phyloP scores from a whole-genome alignment of 30 jellyfish, hydroid and myxozoan genomes.

The Nemopilema nomurai region DNA sequence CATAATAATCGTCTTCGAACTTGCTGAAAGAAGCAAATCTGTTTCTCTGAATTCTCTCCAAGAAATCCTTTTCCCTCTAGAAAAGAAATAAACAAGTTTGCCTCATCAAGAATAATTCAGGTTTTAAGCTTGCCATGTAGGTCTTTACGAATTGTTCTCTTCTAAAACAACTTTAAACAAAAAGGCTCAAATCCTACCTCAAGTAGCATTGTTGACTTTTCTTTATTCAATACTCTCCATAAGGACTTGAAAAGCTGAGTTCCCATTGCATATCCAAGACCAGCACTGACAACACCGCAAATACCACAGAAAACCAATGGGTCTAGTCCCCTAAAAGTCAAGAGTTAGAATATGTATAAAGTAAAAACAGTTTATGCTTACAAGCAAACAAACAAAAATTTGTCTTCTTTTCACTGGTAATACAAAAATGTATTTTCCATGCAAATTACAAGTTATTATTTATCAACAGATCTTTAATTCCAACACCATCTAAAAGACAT shows the following conservation, averaged over 20 bases:
- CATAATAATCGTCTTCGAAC: slow-evolving; percentile 96
- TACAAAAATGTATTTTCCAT: too few relatives aligned
- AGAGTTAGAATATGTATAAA: background rate
- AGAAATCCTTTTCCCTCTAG: slow-evolving; percentile 82
- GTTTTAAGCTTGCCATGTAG: too few relatives aligned
- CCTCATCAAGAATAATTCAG: background rate
- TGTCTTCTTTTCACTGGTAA: too few relatives aligned
- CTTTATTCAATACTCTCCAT: slow-evolving; percentile 69
- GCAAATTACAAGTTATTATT: too few relatives aligned
- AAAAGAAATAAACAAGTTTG: background rate
- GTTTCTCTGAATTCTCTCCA: slow-evolving; percentile 75
- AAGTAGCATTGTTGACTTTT: slow-evolving; percentile 48
- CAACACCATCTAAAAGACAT: too few relatives aligned
- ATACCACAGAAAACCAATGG: slow-evolving; percentile 95
- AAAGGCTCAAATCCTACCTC: too few relatives aligned
- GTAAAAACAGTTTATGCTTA: background rate
- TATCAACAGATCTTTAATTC: too few relatives aligned
- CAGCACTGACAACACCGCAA: slow-evolving; percentile 87
- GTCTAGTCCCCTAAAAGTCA: slow-evolving; percentile 76
- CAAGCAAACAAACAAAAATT: too few relatives aligned
- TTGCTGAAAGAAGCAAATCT: slow-evolving; percentile 87
- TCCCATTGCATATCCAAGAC: slow-evolving; percentile 85
- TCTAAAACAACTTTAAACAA: too few relatives aligned
- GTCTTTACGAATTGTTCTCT: too few relatives aligned
- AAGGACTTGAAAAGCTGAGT: slow-evolving; percentile 53